Evolutionary conservation across 2,888 invertebrate species (phyloP).

Genomic region (Melanargia galathea): DNA sequence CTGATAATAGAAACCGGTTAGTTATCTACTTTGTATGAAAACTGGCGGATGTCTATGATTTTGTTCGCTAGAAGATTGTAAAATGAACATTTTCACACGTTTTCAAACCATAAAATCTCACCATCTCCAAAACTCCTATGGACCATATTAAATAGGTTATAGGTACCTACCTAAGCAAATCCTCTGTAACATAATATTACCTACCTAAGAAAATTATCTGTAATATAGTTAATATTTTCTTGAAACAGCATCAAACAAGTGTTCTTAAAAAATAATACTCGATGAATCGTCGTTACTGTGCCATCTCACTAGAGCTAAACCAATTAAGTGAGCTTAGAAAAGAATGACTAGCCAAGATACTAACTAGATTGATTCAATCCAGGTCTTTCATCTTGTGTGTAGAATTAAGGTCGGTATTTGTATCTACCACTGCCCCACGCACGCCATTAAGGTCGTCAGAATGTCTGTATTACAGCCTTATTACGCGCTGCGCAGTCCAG

Average conservation of each 20-base stretch:
- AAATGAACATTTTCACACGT: not conserved
- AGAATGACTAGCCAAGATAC: not conserved
- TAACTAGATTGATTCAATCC: not conserved
- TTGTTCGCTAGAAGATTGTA: not conserved
- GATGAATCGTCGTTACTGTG: not conserved
- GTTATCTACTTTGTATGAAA: slow-evolving; percentile 2
- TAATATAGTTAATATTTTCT: no score
- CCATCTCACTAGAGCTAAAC: not conserved
- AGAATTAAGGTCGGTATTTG: not conserved
- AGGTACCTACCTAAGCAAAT: no score
- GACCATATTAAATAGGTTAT: no score
- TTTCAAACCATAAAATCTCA: not conserved
- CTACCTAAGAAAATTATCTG: no score
- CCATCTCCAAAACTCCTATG: no score
- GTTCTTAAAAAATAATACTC: not conserved
- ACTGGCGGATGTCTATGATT: not conserved
- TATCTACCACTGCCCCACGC: not conserved
- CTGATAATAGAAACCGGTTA: not conserved
- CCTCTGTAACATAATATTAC: no score
- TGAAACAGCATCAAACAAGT: not conserved
- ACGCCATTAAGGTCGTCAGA: not conserved
- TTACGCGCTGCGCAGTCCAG: slow-evolving; percentile 33
- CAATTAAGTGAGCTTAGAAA: not conserved
- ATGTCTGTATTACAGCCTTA: slow-evolving; percentile 31
- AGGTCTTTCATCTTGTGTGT: not conserved